phyloP scores from a whole-genome alignment of 2,113 vertebrate species.

The Leuciscus idus region DNA sequence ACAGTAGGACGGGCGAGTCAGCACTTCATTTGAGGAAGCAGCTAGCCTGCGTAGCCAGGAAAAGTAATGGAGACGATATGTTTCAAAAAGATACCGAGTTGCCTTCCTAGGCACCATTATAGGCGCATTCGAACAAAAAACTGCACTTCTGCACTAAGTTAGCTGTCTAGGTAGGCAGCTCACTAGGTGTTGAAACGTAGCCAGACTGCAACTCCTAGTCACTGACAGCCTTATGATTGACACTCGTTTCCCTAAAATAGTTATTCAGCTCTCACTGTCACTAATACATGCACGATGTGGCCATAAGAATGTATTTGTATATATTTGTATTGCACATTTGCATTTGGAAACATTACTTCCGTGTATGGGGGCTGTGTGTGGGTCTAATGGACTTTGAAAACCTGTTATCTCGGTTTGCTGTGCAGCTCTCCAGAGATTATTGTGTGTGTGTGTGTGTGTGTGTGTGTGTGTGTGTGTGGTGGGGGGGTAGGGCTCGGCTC shows the following conservation, averaged over 20 bases:
- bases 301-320: not conserved
- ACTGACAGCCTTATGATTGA: not conserved
- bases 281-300: not conserved
- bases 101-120: not conserved
- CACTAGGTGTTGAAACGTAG: not conserved
- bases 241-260: slow-evolving; percentile 16
- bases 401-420: slow-evolving; percentile 27
- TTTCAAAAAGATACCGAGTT: not conserved
- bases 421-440: not conserved
- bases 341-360: slow-evolving; percentile 5
- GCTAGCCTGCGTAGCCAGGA: not conserved
- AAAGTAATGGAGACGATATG: not conserved
- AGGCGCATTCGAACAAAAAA: not conserved
- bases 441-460: not conserved
- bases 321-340: slow-evolving; percentile 9
- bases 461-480: not conserved
- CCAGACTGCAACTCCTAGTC: not conserved
- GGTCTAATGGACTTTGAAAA: slow-evolving; percentile 31
- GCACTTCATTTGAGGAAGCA: slow-evolving; percentile 21
- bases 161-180: not conserved
- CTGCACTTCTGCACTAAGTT: not conserved
- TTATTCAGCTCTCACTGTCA: not conserved
- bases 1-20: slow-evolving; percentile 9
- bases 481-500: no score
- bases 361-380: slow-evolving; percentile 1